Base-by-base conservation (phyloP, 2,797 vertebrate species). In the Oceanodroma leucorhoa region DNA sequence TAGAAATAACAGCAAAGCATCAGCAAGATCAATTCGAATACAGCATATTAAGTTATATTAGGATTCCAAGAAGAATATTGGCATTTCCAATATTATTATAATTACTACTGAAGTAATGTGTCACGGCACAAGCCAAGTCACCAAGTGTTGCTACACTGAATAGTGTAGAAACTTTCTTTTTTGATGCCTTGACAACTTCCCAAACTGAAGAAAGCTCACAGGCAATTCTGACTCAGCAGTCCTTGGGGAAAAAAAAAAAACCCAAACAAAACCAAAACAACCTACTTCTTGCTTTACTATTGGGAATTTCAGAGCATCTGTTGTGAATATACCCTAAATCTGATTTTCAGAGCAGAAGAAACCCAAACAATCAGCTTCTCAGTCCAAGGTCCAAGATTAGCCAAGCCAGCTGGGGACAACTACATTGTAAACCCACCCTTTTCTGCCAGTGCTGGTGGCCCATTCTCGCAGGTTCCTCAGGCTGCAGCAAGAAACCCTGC, bases 391-490 rank as follows among this genome's bases (percentile, higher is more conserved):
- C 40, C 50, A 79, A 62, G 46, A 82, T 14, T 1, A 72, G 54
- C 19, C 45, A 60, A 57, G 6, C 23, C 57, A 71, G 30, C 40
- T 14, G 6, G 11, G 7, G 26, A 79, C 29, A 57, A 50, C 29
- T 20, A 48, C 27, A 4, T 1, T 14, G 9, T 20, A 91, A 78
- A 83, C 4, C 26, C 24, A 38, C 3, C 13, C 41, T 83, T 17
- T 67, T 77, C 36, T 57, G 40, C 17, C 26, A 10, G 23, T 10
- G 30, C 50, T 65, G 57, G 29, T 27, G 29, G 26, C 36, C 78
- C 8, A 0, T 20, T 51, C 22, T 16, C 5, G 0, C 7, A 64
- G 9, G 32, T 32, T 77, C 38, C 36, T n/a, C 2, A 0, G 11
- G 27, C 61, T 53, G 14, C 29, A 70, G 41, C 0, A 1, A 54